Base-by-base conservation (phyloP, 2,888 invertebrate genomes). In the Timandra comae region DNA sequence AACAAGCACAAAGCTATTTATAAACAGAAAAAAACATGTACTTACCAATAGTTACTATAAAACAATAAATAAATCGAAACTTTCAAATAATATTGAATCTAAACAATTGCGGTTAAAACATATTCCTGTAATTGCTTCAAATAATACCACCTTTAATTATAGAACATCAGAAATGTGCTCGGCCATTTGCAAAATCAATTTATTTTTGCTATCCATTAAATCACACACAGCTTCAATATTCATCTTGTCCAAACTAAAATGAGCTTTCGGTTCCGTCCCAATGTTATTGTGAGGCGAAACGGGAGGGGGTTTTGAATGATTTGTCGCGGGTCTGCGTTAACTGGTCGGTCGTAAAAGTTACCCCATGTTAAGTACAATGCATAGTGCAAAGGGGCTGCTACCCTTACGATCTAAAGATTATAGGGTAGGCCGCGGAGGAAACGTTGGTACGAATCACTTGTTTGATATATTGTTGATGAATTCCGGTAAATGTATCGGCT, bases 171-270 rank as follows among this genome's bases (percentile, higher is more conserved):
- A 62, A 63, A 62, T 61, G 56, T 58, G 56, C 53, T 56, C 56
- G 58, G 51, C 53, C 60, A 66, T 73, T 67, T 59, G 62, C 62
- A 63, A 73, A 82, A 84, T 82, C 82, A 82, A 82, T 84, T 79
- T 76, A 78, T 65, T 75, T 73, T 64, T 67, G 24, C 74, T 67
- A 74, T 69, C 76, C 81, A 82, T 84, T 82, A 77, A 78, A 76
- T 76, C 74, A 68, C 71, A 69, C 65, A 68, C 75, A 71, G 70
- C 58, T 66, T 69, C 70, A 62, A 72, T 78, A 71, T 69, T 71
- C 69, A 62, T 49, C 50, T 37, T 46, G 35, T 24, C 78, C 70
- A 71, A 20, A 29, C 7, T 33, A 27, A 2, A 1, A 20, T 33
- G 73, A 64, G 9, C 72, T 39, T 2, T 48, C 48, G 21, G 50